Conservation (phyloP, 2,888 invertebrate genomes). For the Halocaridina rubra region DNA sequence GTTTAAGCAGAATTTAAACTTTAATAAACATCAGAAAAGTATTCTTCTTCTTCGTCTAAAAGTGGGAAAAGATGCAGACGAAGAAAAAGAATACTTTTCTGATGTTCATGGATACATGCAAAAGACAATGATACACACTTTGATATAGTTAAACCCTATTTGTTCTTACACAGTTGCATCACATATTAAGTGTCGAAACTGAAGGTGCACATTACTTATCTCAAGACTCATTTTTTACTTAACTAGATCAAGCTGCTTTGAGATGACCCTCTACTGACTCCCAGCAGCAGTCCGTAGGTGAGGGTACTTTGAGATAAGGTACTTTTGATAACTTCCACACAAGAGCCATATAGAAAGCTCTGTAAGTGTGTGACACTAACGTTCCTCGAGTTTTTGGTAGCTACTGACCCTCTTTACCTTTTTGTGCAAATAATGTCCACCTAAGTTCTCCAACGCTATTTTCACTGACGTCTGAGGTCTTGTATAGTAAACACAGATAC, state of each 20-base stretch:
- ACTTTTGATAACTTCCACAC: neutral
- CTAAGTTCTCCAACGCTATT: neutral
- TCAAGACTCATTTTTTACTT: neutral
- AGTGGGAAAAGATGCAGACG: too few species aligned
- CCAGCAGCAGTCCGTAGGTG: neutral
- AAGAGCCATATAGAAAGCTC: neutral
- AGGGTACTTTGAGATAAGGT: neutral
- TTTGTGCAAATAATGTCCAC: constrained; percentile 2
- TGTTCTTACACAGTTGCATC: neutral
- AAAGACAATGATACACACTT: neutral
- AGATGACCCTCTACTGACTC: neutral
- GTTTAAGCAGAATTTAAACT: neutral
- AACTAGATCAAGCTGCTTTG: neutral
- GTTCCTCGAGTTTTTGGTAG: neutral
- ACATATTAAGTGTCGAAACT: neutral
- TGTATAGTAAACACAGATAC: neutral
- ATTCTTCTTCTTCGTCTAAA: too few species aligned
- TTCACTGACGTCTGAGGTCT: neutral
- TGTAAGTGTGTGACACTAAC: neutral
- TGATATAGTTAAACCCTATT: neutral
- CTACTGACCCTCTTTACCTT: neutral
- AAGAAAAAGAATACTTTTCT: neutral
- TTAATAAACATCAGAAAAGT: too few species aligned
- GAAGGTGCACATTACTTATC: neutral
- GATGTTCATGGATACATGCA: neutral